phyloP scores from a whole-genome alignment of 2,797 vertebrate species.

The Dicrostonyx torquatus region DNA sequence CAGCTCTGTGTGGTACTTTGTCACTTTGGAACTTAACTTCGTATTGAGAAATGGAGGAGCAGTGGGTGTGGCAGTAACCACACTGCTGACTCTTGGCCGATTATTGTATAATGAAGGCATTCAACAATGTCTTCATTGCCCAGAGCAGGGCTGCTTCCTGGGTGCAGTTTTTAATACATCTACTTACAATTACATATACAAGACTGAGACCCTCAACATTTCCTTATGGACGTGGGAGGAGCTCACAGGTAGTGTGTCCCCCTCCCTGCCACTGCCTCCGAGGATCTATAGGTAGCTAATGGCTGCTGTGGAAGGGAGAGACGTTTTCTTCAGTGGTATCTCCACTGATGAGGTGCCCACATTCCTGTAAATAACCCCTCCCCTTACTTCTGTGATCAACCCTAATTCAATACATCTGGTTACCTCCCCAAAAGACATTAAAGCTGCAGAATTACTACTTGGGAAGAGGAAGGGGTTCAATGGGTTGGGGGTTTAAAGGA shows the following conservation, averaged over 20 bases:
- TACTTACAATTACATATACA: not conserved
- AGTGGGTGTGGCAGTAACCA: not conserved
- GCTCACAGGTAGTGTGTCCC: too few species aligned
- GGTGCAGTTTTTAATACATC: not conserved
- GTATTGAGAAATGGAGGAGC: not conserved
- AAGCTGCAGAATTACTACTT: not conserved
- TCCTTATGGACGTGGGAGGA: not conserved
- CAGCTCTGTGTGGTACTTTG: not conserved
- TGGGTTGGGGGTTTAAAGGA: not conserved
- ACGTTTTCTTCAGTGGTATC: not conserved
- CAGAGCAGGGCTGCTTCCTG: not conserved
- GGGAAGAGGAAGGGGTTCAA: not conserved
- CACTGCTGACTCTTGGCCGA: not conserved
- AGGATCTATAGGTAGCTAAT: not conserved
- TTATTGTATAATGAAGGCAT: not conserved
- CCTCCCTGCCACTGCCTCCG: too few species aligned
- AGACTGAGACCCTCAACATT: not conserved
- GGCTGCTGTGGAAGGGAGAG: not conserved
- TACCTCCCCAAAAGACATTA: not conserved
- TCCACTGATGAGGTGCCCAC: not conserved
- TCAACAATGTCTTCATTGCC: too few species aligned
- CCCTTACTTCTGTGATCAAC: not conserved
- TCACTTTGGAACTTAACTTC: not conserved
- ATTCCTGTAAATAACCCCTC: not conserved
- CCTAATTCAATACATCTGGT: not conserved